phyloP scores from a whole-genome alignment of 1,140 invertebrate genomes.

The Hyles euphorbiae region DNA sequence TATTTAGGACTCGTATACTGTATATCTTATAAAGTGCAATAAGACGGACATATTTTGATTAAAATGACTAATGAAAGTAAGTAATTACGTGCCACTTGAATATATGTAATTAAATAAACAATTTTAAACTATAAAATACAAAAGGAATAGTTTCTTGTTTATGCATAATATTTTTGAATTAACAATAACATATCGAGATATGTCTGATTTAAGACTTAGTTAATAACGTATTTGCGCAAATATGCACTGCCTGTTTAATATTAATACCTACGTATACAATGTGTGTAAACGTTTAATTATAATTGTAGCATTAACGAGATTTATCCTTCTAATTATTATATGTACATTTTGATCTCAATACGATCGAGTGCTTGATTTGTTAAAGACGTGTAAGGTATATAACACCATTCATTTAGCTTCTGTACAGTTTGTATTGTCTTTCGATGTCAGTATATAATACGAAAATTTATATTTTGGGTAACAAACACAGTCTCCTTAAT shows the following conservation, averaged over 20 bases:
- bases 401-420: slow-evolving; percentile 72
- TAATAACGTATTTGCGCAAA: slow-evolving; percentile 55
- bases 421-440: slow-evolving; percentile 64
- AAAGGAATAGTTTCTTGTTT: neutral
- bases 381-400: slow-evolving; percentile 70
- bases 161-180: slow-evolving; percentile 22
- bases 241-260: slow-evolving; percentile 64
- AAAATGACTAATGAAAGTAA: no score
- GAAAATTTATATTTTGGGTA: neutral
- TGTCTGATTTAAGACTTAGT: slow-evolving; percentile 54
- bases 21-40: no score
- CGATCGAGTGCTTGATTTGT: slow-evolving; percentile 66
- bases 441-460: slow-evolving; percentile 42
- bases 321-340: slow-evolving; percentile 42
- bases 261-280: slow-evolving; percentile 25
- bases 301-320: slow-evolving; percentile 37
- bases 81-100: no score
- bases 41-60: no score
- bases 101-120: no score
- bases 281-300: slow-evolving; percentile 34
- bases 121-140: no score
- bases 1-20: neutral
- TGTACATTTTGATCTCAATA: slow-evolving; percentile 75
- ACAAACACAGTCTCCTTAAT: slow-evolving; percentile 1
- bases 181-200: slow-evolving; percentile 62